Conservation (phyloP, 2,888 invertebrate genomes). For the Caenorhabditis wallacei region DNA sequence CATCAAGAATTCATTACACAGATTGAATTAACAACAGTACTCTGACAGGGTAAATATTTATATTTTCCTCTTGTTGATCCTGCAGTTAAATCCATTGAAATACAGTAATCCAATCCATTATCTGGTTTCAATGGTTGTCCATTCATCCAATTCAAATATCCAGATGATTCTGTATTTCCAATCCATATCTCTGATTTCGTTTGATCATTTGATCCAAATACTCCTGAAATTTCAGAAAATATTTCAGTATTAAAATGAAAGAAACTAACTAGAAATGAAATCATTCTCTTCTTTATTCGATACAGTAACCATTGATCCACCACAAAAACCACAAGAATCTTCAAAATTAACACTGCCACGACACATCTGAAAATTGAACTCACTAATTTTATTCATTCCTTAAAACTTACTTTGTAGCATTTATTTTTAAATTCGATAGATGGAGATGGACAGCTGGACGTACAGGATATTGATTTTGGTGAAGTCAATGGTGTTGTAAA, state of each 20-base stretch:
- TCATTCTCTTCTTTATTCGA: slow-evolving; percentile 24
- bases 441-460: slow-evolving; percentile 2
- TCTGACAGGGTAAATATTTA: slow-evolving; percentile 12
- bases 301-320: slow-evolving; percentile 12
- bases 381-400: neutral
- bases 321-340: slow-evolving; percentile 16
- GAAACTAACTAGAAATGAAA: slow-evolving; percentile 20
- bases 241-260: neutral
- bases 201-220: slow-evolving; percentile 28
- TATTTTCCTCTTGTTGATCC: slow-evolving; percentile 21
- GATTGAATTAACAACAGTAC: slow-evolving; percentile 12
- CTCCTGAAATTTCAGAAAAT: slow-evolving; percentile 2
- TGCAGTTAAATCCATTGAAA: slow-evolving; percentile 30
- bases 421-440: neutral
- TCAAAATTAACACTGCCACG: slow-evolving; percentile 8
- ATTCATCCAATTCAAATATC: slow-evolving; percentile 16
- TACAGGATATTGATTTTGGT: neutral
- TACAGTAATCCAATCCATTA: slow-evolving; percentile 32
- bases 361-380: slow-evolving; percentile 25
- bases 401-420: slow-evolving; percentile 13
- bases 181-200: slow-evolving; percentile 11
- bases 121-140: slow-evolving; percentile 30
- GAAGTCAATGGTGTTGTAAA: neutral
- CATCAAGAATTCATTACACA: slow-evolving; percentile 10
- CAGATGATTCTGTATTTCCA: slow-evolving; percentile 21